A percentile compares a stretch with the other conserved stretches of the same genome.
phyloP scores from a whole-genome alignment of 37 sponge, comb jelly and placozoan genomes.

The Eunapius fragilis region DNA sequence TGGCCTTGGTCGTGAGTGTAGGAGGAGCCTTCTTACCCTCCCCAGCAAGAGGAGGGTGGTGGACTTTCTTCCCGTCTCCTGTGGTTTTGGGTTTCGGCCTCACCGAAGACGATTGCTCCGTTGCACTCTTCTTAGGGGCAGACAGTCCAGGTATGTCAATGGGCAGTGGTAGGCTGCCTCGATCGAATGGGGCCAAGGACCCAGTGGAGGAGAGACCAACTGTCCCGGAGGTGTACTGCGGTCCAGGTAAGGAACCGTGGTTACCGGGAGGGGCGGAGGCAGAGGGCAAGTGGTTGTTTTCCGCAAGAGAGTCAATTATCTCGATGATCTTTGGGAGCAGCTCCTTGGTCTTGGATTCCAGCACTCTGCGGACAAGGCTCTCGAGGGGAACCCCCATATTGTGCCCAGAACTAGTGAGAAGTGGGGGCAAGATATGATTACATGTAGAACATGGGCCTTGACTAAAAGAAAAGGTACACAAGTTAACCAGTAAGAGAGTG shows the following conservation, averaged over 20 bases:
- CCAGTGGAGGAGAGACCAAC: neutral
- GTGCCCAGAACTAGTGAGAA: constrained; percentile 27
- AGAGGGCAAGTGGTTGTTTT: neutral
- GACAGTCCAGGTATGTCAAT: constrained; percentile 48
- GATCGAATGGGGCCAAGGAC: neutral
- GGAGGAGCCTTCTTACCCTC: neutral
- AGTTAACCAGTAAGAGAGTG: too few species aligned
- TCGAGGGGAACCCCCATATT: constrained; percentile 39
- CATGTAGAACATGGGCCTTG: neutral
- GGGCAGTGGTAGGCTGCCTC: constrained; percentile 19
- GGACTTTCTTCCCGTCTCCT: neutral
- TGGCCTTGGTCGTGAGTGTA: neutral
- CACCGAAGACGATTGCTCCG: neutral
- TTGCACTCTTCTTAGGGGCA: neutral
- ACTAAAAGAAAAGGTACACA: neutral
- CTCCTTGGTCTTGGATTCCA: constrained; percentile 46
- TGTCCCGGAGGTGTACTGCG: neutral
- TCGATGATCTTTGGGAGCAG: constrained; percentile 53
- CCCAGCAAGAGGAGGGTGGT: neutral
- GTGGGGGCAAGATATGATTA: neutral
- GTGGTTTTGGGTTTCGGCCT: neutral
- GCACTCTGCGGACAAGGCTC: constrained; percentile 31
- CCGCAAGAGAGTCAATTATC: constrained; percentile 13
- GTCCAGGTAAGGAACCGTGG: neutral
- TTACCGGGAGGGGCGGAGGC: neutral